These are phyloP conservation scores for Protomyctophum bolini DNA, from an alignment of 2,113 vertebrate species.

Conservation along the genomic window DNA sequence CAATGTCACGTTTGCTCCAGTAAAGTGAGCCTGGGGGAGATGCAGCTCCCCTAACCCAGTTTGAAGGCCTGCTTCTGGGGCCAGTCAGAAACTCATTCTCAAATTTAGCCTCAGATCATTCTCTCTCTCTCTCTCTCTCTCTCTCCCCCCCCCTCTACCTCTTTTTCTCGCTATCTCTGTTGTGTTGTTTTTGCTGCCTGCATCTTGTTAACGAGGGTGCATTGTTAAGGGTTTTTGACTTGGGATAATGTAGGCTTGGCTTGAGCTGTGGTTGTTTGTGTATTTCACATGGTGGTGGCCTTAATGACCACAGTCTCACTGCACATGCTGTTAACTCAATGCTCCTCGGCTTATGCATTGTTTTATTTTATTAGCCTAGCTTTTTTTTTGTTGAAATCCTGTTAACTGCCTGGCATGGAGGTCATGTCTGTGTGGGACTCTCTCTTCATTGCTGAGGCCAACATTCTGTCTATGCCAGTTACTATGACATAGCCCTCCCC, in stretches of 20 bases:
- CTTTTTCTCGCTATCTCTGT: no score
- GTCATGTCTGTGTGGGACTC: neutral
- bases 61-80: constrained; percentile 54
- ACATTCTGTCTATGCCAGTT: no score
- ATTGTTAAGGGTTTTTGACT: constrained; percentile 28
- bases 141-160: no score
- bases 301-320: neutral
- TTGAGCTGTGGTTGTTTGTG: neutral
- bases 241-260: constrained; percentile 4
- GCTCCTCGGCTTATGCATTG: neutral
- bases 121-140: no score
- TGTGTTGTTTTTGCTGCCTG: constrained; percentile 7
- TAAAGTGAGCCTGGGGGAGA: constrained; percentile 57
- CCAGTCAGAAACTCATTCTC: constrained; percentile 42
- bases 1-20: constrained; percentile 70
- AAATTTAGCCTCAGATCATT: no score
- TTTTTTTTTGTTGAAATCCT: neutral
- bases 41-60: constrained; percentile 62
- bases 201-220: constrained; percentile 1
- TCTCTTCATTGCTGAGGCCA: neutral
- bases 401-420: neutral
- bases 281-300: neutral
- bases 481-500: no score
- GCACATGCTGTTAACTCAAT: neutral
- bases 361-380: neutral